Conservation (phyloP, 2,888 invertebrate species). For the Meganola albula region DNA sequence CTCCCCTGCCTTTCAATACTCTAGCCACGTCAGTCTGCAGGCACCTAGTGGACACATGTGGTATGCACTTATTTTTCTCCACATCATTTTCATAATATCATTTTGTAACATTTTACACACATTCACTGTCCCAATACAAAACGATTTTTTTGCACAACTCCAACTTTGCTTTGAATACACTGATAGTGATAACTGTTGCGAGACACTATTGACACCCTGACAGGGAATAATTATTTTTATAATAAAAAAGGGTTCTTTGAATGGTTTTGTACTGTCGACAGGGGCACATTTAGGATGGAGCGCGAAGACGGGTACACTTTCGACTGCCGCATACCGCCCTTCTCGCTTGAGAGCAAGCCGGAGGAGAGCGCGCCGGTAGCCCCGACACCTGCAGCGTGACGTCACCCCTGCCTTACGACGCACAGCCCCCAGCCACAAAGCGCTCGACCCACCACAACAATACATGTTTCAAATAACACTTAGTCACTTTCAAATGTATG, state of each 20-base stretch:
- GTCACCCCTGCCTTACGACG: conserved; percentile 1
- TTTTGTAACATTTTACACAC: too few species aligned
- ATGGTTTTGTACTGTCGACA: too few species aligned
- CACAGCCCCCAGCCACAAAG: not conserved
- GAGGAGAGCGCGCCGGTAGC: conserved; percentile 75
- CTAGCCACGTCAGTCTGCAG: conserved; percentile 97
- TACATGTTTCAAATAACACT: too few species aligned
- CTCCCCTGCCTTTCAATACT: conserved; percentile 97
- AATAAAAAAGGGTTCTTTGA: too few species aligned
- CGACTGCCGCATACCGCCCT: conserved; percentile 98
- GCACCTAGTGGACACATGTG: conserved; percentile 99
- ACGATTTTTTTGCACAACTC: too few species aligned
- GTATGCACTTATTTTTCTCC: conserved; percentile 63
- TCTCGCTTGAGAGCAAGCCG: conserved; percentile 96
- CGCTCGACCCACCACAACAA: not conserved
- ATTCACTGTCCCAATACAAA: too few species aligned
- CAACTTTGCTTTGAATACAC: too few species aligned
- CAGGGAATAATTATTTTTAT: too few species aligned
- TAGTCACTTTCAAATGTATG: too few species aligned
- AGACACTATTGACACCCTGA: too few species aligned
- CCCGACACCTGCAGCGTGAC: conserved; percentile 38
- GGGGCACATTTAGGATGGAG: conserved; percentile 97
- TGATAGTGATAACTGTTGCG: too few species aligned
- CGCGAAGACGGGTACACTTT: conserved; percentile 97
- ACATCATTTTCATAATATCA: too few species aligned